These are phyloP conservation scores for Cliona cf. orientalis DNA, from an alignment of 37 sponge, comb jelly and placozoan species.

Conservation along the genomic window DNA sequence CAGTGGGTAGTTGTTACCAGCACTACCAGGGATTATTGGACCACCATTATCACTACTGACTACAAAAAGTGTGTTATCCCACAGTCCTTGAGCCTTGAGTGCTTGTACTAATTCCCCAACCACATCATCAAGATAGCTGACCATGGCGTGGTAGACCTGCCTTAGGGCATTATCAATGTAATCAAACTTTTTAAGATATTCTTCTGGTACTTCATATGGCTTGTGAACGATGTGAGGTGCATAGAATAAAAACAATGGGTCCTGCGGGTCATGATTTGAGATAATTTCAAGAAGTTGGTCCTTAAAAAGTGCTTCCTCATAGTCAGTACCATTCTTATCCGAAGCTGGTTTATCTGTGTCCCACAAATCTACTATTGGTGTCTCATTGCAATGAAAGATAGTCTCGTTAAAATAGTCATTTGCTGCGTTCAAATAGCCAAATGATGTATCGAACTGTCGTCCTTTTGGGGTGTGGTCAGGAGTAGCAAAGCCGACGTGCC, in stretches of 20 bases:
- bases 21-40: background rate
- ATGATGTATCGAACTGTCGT: constrained; percentile 30
- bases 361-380: constrained; percentile 27
- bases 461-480: constrained; percentile 11
- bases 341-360: constrained; percentile 12
- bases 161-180: constrained; percentile 29
- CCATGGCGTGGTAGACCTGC: constrained; percentile 36
- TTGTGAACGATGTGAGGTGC: constrained; percentile 11
- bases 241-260: constrained; percentile 48
- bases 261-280: constrained; percentile 1
- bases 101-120: constrained; percentile 24
- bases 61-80: constrained; percentile 65
- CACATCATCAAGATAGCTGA: constrained; percentile 45
- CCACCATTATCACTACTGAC: constrained; percentile 62
- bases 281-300: constrained; percentile 21
- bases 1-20: constrained; percentile 59
- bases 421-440: constrained; percentile 23
- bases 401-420: constrained; percentile 23
- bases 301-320: constrained; percentile 21
- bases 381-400: background rate
- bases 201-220: constrained; percentile 34
- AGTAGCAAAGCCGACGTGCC: constrained; percentile 33
- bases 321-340: constrained; percentile 6
- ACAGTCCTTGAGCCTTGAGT: constrained; percentile 40
- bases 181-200: constrained; percentile 20